These are phyloP conservation scores for Aramus guarauna DNA, from an alignment of 2,113 vertebrate species.

Conservation along the genomic window DNA sequence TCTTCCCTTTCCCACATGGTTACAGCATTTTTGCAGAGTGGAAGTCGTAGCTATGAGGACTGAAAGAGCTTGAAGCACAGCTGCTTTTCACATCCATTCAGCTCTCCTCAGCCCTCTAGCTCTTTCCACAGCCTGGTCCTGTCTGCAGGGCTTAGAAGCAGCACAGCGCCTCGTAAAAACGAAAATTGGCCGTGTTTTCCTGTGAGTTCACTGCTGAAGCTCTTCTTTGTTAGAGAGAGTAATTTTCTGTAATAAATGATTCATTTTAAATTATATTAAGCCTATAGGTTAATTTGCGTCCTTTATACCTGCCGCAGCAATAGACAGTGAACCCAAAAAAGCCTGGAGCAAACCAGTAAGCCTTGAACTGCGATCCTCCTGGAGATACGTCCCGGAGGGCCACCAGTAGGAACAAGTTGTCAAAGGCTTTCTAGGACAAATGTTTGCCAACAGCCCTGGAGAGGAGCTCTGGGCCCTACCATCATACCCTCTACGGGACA, in stretches of 20 bases:
- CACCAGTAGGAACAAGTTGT: constrained; percentile 1
- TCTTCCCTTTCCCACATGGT: constrained; percentile 55
- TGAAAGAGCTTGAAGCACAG: constrained; percentile 49
- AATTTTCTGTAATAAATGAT: constrained; percentile 40
- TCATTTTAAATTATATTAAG: constrained; percentile 26
- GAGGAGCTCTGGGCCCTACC: neutral
- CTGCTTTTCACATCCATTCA: constrained; percentile 61
- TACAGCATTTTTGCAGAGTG: constrained; percentile 57
- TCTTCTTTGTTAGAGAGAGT: neutral
- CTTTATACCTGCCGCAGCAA: neutral
- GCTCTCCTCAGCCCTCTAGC: constrained; percentile 17
- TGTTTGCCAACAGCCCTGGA: neutral
- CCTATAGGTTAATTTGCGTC: neutral
- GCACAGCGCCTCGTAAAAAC: neutral
- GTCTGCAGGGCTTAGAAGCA: constrained; percentile 21
- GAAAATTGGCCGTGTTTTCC: neutral
- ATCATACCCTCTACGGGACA: neutral
- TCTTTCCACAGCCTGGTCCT: constrained; percentile 45
- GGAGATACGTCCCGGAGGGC: neutral
- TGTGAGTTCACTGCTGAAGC: neutral
- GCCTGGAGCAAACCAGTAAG: neutral
- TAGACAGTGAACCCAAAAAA: neutral
- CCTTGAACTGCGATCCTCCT: neutral
- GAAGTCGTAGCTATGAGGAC: constrained; percentile 59
- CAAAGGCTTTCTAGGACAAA: neutral